A percentile compares a stretch with the other conserved stretches of the same genome.
Evolutionary conservation across 2,113 vertebrate genomes (phyloP).

Genomic region (Callionymus lyra): DNA sequence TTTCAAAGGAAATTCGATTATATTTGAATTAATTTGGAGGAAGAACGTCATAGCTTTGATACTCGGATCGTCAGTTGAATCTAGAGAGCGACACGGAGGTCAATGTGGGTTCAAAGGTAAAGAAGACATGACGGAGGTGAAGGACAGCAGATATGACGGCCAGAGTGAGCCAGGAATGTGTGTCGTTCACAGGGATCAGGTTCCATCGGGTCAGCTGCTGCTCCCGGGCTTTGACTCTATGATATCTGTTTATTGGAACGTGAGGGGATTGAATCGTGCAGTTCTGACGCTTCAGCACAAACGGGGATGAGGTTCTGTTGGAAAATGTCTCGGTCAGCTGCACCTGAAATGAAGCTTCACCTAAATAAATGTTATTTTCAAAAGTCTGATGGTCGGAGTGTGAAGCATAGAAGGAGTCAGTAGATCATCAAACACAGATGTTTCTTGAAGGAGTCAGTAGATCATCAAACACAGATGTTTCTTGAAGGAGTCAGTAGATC

Average conservation of each 20-base stretch:
- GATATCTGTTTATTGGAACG: constrained; percentile 36
- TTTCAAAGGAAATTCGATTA: constrained; percentile 18
- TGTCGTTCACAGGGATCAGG: constrained; percentile 51
- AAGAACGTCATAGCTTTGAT: neutral
- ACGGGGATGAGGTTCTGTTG: neutral
- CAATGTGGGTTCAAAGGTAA: constrained; percentile 16
- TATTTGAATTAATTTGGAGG: constrained; percentile 13
- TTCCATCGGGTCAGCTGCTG: constrained; percentile 60
- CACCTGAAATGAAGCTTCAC: no score
- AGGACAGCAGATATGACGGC: constrained; percentile 22
- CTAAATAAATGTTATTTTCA: no score
- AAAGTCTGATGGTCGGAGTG: no score
- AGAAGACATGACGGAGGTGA: constrained; percentile 17
- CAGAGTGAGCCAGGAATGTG: constrained; percentile 46
- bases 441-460: no score
- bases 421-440: no score
- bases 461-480: no score
- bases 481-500: no score
- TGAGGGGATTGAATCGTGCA: constrained; percentile 4
- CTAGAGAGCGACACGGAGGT: no score
- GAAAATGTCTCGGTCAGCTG: neutral
- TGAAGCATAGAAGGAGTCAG: no score
- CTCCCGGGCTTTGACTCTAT: constrained; percentile 29
- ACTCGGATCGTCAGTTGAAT: no score
- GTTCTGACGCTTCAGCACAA: constrained; percentile 9